phyloP scores from a whole-genome alignment of 1,140 invertebrate genomes.

The Pteromalus puparum region DNA sequence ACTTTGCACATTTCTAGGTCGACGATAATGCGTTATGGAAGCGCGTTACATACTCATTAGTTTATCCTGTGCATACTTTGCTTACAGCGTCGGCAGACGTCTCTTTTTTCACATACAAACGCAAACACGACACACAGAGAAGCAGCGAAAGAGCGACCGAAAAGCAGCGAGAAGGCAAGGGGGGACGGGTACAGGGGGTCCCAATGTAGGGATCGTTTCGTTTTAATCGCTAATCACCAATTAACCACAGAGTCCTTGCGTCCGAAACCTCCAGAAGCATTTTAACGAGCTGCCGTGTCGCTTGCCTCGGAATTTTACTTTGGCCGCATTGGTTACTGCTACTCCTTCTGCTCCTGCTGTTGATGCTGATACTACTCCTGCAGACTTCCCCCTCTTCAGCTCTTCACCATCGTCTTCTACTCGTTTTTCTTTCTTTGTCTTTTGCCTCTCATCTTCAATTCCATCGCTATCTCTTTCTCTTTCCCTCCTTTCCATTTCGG shows the following conservation, averaged over 20 bases:
- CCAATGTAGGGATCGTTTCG: conserved; percentile 66
- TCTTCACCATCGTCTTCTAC: conserved; percentile 24
- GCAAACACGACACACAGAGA: conserved; percentile 16
- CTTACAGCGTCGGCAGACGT: not conserved
- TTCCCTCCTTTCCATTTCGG: conserved; percentile 46
- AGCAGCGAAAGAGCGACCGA: conserved; percentile 45
- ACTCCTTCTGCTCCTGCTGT: conserved; percentile 39
- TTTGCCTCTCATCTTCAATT: conserved; percentile 48
- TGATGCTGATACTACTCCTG: conserved; percentile 44
- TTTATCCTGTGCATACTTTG: conserved; percentile 54
- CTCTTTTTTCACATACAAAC: conserved; percentile 10
- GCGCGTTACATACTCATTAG: conserved; percentile 57
- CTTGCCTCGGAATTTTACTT: conserved; percentile 73
- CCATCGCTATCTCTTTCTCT: conserved; percentile 34
- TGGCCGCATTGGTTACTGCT: conserved; percentile 56
- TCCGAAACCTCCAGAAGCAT: conserved; percentile 75
- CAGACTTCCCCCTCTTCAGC: conserved; percentile 32
- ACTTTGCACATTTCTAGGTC: conserved; percentile 56
- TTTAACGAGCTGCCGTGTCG: conserved; percentile 76
- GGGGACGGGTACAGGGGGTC: conserved; percentile 37
- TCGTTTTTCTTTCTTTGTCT: conserved; percentile 13
- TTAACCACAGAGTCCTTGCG: conserved; percentile 72
- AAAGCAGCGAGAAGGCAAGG: conserved; percentile 39
- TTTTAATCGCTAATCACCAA: conserved; percentile 77
- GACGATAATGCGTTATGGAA: conserved; percentile 61